Conservation (phyloP, 37 sponge, comb jelly and placozoan genomes). For the Hormiphora californensis region DNA sequence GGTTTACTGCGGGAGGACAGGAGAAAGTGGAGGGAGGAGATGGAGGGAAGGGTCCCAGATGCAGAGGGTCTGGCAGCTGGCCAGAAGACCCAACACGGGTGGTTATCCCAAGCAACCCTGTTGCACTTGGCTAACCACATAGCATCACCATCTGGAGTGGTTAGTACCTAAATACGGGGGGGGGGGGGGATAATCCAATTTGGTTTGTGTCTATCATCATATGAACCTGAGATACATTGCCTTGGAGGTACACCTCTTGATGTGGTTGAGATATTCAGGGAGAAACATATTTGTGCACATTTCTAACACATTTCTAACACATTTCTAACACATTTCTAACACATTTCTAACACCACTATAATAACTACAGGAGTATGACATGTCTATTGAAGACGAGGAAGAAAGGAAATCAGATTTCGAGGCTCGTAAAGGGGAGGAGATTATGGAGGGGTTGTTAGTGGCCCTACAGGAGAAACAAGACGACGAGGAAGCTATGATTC, state of each 20-base stretch:
- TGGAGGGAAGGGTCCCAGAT: not conserved
- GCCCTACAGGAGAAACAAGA: conserved; percentile 19
- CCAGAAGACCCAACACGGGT: not conserved
- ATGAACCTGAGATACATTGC: no score
- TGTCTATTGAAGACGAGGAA: not conserved
- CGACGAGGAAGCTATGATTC: not conserved
- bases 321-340: no score
- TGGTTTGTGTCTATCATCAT: no score
- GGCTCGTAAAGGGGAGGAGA: not conserved
- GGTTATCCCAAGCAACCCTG: not conserved
- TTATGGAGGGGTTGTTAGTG: not conserved
- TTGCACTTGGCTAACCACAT: not conserved
- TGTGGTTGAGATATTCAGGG: no score
- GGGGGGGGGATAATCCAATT: no score
- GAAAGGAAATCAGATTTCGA: conserved; percentile 15
- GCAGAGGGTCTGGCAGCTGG: not conserved
- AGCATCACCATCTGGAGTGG: no score
- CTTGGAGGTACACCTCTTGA: no score
- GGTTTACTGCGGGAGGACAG: conserved; percentile 9
- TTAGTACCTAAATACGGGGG: no score
- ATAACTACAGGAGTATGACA: conserved; percentile 50
- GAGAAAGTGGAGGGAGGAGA: conserved; percentile 25
- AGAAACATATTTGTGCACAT: no score
- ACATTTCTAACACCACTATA: no score
- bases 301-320: no score